Conservation (phyloP, 2,113 vertebrate genomes). For the Martes martes region DNA sequence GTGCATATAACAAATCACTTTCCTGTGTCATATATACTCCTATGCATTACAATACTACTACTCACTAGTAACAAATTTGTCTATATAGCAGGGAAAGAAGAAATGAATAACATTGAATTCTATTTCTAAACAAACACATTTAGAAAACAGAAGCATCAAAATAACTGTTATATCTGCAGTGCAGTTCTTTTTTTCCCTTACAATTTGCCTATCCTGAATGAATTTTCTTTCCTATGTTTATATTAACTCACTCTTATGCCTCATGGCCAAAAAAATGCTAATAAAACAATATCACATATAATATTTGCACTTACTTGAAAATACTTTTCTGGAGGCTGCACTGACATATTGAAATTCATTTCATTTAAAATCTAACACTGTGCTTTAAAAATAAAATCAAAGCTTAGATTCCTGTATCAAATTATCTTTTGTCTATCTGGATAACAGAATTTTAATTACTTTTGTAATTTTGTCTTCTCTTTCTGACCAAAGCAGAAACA, state of each 20-base stretch:
- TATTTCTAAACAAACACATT: slow-evolving; percentile 28
- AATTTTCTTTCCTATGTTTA: slow-evolving; percentile 20
- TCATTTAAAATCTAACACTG: slow-evolving; percentile 40
- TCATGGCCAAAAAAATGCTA: slow-evolving; percentile 34
- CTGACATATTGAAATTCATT: slow-evolving; percentile 40
- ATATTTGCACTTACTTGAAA: slow-evolving; percentile 48
- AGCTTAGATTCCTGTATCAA: not conserved
- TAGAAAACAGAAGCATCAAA: slow-evolving; percentile 19
- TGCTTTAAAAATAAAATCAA: slow-evolving; percentile 43
- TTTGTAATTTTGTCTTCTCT: not conserved
- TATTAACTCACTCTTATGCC: slow-evolving; percentile 40
- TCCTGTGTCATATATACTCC: not conserved
- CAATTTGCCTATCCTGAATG: not conserved
- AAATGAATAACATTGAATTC: not conserved
- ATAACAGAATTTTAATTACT: slow-evolving; percentile 27
- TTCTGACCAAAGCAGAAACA: slow-evolving; percentile 9
- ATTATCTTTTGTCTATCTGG: not conserved
- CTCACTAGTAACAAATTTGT: not conserved
- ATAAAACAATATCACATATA: slow-evolving; percentile 27
- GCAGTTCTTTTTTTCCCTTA: not conserved
- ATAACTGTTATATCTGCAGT: not conserved
- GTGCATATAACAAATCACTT: not conserved
- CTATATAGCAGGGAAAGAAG: not conserved
- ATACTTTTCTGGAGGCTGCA: slow-evolving; percentile 31
- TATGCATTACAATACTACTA: not conserved